Base-by-base conservation (phyloP, 1,140 invertebrate genomes). In the Leptestheria dahalacensis region DNA sequence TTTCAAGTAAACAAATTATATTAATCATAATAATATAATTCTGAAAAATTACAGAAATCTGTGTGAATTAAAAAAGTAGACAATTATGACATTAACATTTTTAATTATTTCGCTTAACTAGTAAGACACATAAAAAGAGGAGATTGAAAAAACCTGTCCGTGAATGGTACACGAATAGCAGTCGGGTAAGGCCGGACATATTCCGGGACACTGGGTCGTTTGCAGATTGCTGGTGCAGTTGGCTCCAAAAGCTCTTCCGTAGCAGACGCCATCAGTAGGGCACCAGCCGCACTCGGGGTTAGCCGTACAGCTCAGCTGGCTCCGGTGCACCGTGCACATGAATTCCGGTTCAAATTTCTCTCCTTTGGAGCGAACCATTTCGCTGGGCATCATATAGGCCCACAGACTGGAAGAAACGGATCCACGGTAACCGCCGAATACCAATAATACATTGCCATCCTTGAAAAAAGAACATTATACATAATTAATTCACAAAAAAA, bases 211-310 rank as follows among this genome's bases (percentile, higher is more conserved):
- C 2, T 84, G 75, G 1, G 85, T 84, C 0, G 87, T 89, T 72
- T 89, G 86, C 28, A 92, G 70, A 74, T 92, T 92, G 1, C 86
- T 91, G 0, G 87, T 91, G 65, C 88, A 91, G 66, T 83, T 65
- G 18, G 86, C 84, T 1, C 86, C 86, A 29, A 85, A 78, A 6
- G 85, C 88, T 58, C 88, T 77, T 0, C 86, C 86, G 65, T 91
- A 90, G 65, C 88, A 91, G 63, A 79, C 80, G 70, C 82, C 82
- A 65, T 86, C 84, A 29, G 83, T 83, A 1, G 83, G 85, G 72
- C 92, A 97, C 88, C 89, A 95, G 12, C 91, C 88, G 70, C 92
- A 97, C 70, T 92, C 88, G 0, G 89, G 87, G 75, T 95, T 89
- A 0, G 86, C 82, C 0, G 84, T 78, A 66, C 92, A 97, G 63